Evolutionary conservation across 2,113 vertebrate species (phyloP).

Genomic region (Miniopterus natalensis): DNA sequence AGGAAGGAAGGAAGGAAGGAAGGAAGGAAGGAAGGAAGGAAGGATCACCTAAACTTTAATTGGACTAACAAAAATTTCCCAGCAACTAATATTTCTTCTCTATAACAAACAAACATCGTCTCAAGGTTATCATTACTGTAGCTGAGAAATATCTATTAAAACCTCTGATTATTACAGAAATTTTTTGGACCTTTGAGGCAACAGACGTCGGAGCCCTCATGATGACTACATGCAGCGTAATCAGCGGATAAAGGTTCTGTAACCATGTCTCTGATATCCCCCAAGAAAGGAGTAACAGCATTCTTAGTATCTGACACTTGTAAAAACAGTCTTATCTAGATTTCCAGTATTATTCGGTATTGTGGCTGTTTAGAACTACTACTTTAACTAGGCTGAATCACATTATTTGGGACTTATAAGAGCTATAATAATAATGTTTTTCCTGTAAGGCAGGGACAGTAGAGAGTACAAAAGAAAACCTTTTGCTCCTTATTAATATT

Average conservation of each 20-base stretch:
- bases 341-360: conserved; percentile 5
- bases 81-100: neutral
- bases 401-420: neutral
- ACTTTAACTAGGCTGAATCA: neutral
- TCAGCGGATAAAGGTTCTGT: neutral
- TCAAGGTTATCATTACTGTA: neutral
- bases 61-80: neutral
- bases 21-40: neutral
- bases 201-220: neutral
- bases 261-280: neutral
- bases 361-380: neutral
- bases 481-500: neutral
- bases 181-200: neutral
- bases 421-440: neutral
- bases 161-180: neutral
- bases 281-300: neutral
- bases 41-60: neutral
- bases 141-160: neutral
- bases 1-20: too few relatives aligned
- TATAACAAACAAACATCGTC: neutral
- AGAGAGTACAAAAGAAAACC: neutral
- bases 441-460: neutral
- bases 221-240: neutral
- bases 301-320: neutral
- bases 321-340: neutral